Evolutionary conservation across 2,888 invertebrate species (phyloP), one percentile per base, ranked within the genome.

Genomic region (Druceiella hillmani): DNA sequence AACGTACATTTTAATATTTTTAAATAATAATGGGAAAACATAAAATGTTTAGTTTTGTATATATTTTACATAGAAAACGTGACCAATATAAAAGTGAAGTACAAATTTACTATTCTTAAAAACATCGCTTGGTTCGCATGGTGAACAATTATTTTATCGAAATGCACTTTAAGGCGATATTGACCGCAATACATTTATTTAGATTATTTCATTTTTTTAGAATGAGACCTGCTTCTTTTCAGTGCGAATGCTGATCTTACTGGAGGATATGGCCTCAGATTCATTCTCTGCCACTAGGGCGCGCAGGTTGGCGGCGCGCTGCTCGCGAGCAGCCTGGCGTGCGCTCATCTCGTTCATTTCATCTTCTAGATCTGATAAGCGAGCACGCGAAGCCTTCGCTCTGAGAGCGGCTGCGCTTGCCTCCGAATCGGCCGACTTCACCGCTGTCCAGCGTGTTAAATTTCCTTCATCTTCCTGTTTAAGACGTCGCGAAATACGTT

Each of bases 281-380:
- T 78, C 78, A 4, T 64, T 61, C 49, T 77, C 85, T 33, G 78
- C 81, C 11, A 86, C 77, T 15, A 87, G 58, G 1, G 82, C 80
- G 36, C 80, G 73, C 17, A 87, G 74, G 35, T 81, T 78, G 1
- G 83, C 83, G 2, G 81, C 77, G 29, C 86, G 76, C 41, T 79
- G 78, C 55, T 87, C 86, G 45, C 86, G 74, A 12, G 78, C 77
- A 1, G 79, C 79, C 51, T 76, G 78, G 52, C 79, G 75, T 53
- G 84, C 83, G 11, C 69, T 78, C 41, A 85, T 62, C 48, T 80
- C 81, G 26, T 79, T 75, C 81, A 86, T 84, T 59, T 87, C 87
- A 33, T 78, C 78, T 53, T 87, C 85, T 27, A 87, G 64, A 52
- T 86, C 85, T 22, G 73, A 74, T 11, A 87, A 64, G 31, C 86